Evolutionary conservation across 2,888 invertebrate species (phyloP).

Genomic region (Gari tellinella): DNA sequence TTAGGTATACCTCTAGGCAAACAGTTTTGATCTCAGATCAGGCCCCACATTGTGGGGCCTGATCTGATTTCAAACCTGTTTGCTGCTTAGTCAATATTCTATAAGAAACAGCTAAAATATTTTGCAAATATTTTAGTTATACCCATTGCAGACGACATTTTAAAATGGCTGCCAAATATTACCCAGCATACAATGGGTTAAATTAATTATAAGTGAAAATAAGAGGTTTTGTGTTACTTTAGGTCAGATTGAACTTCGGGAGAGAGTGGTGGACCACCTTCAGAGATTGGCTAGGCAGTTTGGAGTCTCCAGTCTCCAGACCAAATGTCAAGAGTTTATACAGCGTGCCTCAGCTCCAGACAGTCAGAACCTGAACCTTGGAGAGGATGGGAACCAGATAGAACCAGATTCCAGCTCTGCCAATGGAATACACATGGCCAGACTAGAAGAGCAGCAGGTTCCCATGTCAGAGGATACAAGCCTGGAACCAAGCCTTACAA

Average conservation of each 20-base stretch:
- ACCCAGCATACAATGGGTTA: no score
- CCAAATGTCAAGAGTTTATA: conserved; percentile 43
- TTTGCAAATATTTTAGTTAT: no score
- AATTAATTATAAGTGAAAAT: background rate
- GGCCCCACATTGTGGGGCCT: no score
- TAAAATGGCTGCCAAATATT: no score
- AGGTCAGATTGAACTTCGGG: conserved; percentile 48
- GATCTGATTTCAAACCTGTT: no score
- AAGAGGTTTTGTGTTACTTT: conserved; percentile 1
- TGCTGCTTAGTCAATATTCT: no score
- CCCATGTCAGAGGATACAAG: conserved; percentile 34
- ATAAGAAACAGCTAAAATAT: no score
- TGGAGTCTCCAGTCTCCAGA: conserved; percentile 35
- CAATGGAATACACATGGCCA: conserved; percentile 32
- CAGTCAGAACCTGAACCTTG: conserved; percentile 48
- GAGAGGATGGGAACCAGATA: conserved; percentile 29
- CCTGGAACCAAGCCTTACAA: conserved; percentile 32
- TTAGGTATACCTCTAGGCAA: no score
- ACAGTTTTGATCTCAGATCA: no score
- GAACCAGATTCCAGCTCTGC: conserved; percentile 47
- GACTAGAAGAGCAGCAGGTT: conserved; percentile 28
- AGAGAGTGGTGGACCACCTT: conserved; percentile 33
- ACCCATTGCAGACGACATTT: no score
- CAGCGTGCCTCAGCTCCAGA: conserved; percentile 41
- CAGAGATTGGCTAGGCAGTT: conserved; percentile 38